Evolutionary conservation across 2,113 vertebrate species (phyloP).

Genomic region (Phrynocephalus versicolor): DNA sequence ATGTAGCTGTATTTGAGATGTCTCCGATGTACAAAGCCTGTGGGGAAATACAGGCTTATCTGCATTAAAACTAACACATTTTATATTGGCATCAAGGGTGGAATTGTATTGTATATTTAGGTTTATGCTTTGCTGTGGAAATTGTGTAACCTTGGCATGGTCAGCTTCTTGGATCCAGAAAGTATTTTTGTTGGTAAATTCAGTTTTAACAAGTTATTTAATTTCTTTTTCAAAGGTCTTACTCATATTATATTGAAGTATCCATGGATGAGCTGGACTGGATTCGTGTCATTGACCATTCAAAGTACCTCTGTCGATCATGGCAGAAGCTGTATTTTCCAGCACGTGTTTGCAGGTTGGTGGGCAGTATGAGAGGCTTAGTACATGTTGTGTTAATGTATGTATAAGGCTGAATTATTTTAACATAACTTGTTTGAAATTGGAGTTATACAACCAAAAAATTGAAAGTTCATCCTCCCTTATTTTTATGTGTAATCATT

Average conservation of each 20-base stretch:
- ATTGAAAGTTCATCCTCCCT: not conserved
- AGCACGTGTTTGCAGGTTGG: conserved; percentile 93
- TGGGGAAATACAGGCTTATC: not conserved
- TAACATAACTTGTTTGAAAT: not conserved
- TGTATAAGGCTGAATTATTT: not conserved
- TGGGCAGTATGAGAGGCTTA: conserved; percentile 32
- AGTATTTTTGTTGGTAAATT: not conserved
- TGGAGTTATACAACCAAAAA: not conserved
- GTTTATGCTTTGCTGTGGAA: not conserved
- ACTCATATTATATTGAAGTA: conserved; percentile 97
- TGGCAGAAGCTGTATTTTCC: conserved; percentile 97
- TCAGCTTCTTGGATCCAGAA: not conserved
- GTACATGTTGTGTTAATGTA: not conserved
- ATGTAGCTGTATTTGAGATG: not conserved
- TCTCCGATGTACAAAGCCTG: not conserved
- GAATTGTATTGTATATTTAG: not conserved
- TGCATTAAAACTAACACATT: not conserved
- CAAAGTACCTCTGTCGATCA: conserved; percentile 93
- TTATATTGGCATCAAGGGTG: conserved; percentile 3
- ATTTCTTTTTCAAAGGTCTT: conserved; percentile 80
- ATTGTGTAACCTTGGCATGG: not conserved
- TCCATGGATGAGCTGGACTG: conserved; percentile 99
- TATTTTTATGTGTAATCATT: not conserved
- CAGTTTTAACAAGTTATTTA: conserved; percentile 13
- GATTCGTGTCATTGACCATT: conserved; percentile 95